phyloP scores from a whole-genome alignment of 2,888 invertebrate genomes.

The Pteria penguin region DNA sequence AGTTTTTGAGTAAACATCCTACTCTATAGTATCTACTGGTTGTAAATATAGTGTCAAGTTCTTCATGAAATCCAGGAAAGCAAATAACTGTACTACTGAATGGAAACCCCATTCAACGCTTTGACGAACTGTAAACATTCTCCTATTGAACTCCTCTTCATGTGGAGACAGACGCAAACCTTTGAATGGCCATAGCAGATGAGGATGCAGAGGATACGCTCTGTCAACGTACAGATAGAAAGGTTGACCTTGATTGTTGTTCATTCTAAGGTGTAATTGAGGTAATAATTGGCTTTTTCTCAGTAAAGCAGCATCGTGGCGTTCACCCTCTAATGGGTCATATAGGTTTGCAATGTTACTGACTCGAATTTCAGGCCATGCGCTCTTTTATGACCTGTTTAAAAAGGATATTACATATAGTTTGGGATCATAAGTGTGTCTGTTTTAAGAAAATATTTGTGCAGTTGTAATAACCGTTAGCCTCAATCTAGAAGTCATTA shows the following conservation, averaged over 20 bases:
- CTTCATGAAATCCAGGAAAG: constrained; percentile 31
- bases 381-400: constrained; percentile 34
- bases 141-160: constrained; percentile 29
- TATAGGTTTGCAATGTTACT: not conserved
- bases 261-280: not conserved
- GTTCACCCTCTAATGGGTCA: not conserved
- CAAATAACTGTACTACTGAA: constrained; percentile 18
- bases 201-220: constrained; percentile 30
- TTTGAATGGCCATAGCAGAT: constrained; percentile 26
- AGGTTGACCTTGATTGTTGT: not conserved
- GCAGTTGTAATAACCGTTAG: too few relatives aligned
- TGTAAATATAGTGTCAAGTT: constrained; percentile 46
- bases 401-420: not conserved
- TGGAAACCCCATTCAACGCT: constrained; percentile 37
- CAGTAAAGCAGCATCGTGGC: constrained; percentile 26
- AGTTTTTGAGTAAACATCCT: constrained; percentile 36
- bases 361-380: constrained; percentile 30
- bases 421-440: too few relatives aligned
- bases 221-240: constrained; percentile 28
- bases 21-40: constrained; percentile 51
- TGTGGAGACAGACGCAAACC: constrained; percentile 14
- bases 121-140: constrained; percentile 35
- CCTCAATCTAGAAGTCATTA: too few relatives aligned
- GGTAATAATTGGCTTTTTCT: constrained; percentile 25
- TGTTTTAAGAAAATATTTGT: too few relatives aligned